A percentile compares a stretch with the other conserved stretches of the same genome.
phyloP scores from a whole-genome alignment of 2,888 invertebrate genomes.

The Amorpha juglandis region DNA sequence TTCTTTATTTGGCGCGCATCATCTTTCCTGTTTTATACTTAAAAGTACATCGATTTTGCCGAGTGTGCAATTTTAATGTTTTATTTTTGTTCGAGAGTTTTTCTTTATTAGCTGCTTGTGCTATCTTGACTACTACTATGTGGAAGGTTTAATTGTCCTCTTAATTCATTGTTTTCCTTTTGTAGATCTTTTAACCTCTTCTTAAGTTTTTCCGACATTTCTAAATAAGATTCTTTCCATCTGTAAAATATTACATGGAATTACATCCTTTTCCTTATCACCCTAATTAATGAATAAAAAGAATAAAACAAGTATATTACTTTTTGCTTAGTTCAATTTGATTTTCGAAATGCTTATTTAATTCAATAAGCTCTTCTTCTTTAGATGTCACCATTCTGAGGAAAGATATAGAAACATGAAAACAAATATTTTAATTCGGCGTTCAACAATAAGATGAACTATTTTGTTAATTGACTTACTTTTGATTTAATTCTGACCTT shows the following conservation, averaged over 20 bases:
- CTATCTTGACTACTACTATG: slow-evolving; percentile 51
- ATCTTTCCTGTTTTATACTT: too few relatives aligned
- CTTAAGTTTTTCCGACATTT: slow-evolving; percentile 86
- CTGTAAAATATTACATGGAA: slow-evolving; percentile 58
- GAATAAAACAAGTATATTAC: slow-evolving; percentile 53
- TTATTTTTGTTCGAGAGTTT: too few relatives aligned
- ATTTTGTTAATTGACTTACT: slow-evolving; percentile 49
- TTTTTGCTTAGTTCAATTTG: slow-evolving; percentile 85
- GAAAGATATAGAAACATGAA: slow-evolving; percentile 25
- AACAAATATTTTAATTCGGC: too few relatives aligned
- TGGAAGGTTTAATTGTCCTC: slow-evolving; percentile 61
- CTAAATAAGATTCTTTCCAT: slow-evolving; percentile 87
- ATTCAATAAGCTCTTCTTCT: slow-evolving; percentile 74
- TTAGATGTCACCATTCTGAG: slow-evolving; percentile 78
- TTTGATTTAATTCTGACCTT: slow-evolving; percentile 67
- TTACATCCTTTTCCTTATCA: not conserved
- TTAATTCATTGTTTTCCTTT: slow-evolving; percentile 81
- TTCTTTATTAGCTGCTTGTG: slow-evolving; percentile 46
- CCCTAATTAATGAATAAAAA: not conserved
- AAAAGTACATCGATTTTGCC: too few relatives aligned
- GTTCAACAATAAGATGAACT: slow-evolving; percentile 19
- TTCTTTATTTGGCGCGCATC: too few relatives aligned
- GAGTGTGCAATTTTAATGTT: too few relatives aligned
- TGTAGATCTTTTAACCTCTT: slow-evolving; percentile 81
- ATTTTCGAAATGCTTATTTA: slow-evolving; percentile 84